Evolutionary conservation across 2,888 invertebrate genomes (phyloP).

Genomic region (Campoletis raptor): DNA sequence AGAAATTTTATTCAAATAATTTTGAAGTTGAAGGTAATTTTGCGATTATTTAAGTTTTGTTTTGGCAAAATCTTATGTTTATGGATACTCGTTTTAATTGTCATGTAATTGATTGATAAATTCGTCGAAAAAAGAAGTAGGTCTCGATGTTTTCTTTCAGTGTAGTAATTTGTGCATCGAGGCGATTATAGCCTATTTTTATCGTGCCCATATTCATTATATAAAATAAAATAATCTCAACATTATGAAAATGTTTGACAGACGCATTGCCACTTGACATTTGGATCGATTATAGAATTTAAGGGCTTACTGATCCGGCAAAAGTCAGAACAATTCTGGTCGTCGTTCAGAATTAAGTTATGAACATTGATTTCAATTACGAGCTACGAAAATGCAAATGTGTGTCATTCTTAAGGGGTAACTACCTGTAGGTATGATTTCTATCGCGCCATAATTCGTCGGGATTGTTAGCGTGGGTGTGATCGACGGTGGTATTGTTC

Average conservation of each 20-base stretch:
- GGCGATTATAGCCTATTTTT: too few species aligned
- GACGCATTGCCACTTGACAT: neutral
- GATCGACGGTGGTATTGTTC: conserved; percentile 62
- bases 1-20: neutral
- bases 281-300: neutral
- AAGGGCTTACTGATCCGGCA: neutral
- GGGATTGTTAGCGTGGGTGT: conserved; percentile 72
- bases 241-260: neutral
- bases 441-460: conserved; percentile 80
- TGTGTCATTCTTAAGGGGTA: neutral
- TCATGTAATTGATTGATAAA: too few species aligned
- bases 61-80: neutral
- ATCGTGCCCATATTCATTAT: too few species aligned
- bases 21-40: neutral
- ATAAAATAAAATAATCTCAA: too few species aligned
- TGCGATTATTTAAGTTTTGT: neutral
- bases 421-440: conserved; percentile 77
- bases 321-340: neutral
- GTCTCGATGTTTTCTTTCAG: neutral
- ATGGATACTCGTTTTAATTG: neutral
- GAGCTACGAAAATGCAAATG: neutral
- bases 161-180: neutral
- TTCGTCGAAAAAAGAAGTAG: too few species aligned
- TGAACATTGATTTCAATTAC: neutral
- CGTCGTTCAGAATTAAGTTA: neutral